Percentiles rank a stretch among this genome's conserved stretches.
Evolutionary conservation across 1,140 invertebrate species (phyloP).

Genomic region (Drosophila fuyamai): DNA sequence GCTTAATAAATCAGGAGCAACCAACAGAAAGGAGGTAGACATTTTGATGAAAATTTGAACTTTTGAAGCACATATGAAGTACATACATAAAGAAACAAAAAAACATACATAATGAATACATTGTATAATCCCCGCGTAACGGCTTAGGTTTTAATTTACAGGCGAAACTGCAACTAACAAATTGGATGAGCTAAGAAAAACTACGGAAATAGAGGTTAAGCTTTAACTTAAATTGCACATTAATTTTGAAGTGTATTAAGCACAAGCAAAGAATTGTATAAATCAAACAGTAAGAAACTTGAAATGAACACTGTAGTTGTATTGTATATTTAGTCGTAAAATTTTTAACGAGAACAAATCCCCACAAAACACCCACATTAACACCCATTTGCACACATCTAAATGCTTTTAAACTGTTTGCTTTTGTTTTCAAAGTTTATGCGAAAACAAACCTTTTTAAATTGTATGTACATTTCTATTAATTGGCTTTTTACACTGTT

Average conservation of each 20-base stretch:
- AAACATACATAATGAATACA: conserved; percentile 44
- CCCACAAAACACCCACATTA: conserved; percentile 19
- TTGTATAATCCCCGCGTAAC: conserved; percentile 59
- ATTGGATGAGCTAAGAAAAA: conserved; percentile 37
- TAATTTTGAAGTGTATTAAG: conserved; percentile 80
- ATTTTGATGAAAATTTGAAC: conserved; percentile 31
- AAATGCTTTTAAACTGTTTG: conserved; percentile 78
- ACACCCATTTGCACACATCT: conserved; percentile 34
- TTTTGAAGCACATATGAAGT: conserved; percentile 72
- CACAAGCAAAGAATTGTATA: conserved; percentile 75
- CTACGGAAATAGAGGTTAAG: conserved; percentile 61
- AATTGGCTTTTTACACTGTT: conserved; percentile 76
- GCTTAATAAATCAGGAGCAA: conserved; percentile 66
- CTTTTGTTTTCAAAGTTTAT: conserved; percentile 33
- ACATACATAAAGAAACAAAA: conserved; percentile 27
- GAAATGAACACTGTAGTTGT: conserved; percentile 70
- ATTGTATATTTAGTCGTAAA: conserved; percentile 74
- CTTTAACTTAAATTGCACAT: conserved; percentile 78
- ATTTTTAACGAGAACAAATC: conserved; percentile 60
- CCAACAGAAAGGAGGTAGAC: conserved; percentile 7
- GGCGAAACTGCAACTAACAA: conserved; percentile 48
- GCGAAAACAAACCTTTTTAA: conserved; percentile 57
- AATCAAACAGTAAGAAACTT: conserved; percentile 43
- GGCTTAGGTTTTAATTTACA: conserved; percentile 76
- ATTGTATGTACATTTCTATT: conserved; percentile 77